Evolutionary conservation across 2,888 invertebrate genomes (phyloP), one percentile per base, ranked within the genome.

Genomic region (Melinaea menophilus): DNA sequence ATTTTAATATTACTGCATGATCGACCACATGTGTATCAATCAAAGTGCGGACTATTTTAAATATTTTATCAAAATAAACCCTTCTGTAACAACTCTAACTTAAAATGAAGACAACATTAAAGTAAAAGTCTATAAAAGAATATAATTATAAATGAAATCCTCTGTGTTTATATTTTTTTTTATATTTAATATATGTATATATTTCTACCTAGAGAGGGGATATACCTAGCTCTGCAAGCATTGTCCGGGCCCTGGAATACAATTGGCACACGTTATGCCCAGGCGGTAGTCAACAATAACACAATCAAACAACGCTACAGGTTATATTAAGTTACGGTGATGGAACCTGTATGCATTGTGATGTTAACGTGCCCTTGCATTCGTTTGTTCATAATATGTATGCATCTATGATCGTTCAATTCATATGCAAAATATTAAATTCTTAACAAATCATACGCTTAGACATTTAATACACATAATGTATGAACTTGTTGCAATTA

Each of bases 271-370:
- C 84, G 88, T 70, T 86, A 82, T 72, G 85, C 86, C 65, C 75
- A 77, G 71, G 85, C 86, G 35, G 72, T 89, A 75, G 78, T 84
- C 79, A 78, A 81, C 79, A 82, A 88, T 79, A 90, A 88, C 78
- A 85, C 87, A 41, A 73, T 88, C 75, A 81, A 79, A 69, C 83
- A 82, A 69, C 78, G 77, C 67, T 85, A 84, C 89, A 90, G 90
- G 90, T 76, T 81, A 79, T 31, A 67, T 48, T 61, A 61, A 62
- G 60, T 56, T 70, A 66, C 54, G 71, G 72, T 72, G 72, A 67
- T 65, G 72, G 72, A 58, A 58, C 48, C 41, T 46, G 9, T 13
- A 33, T 46, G 46, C 33, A 57, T 57, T 57, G 57, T 57, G 57
- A 57, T 57, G 57, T 57, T 22, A 13, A 51, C 9, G 9, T 41